phyloP scores from a whole-genome alignment of 2,113 vertebrate genomes.

The Callospermophilus lateralis region DNA sequence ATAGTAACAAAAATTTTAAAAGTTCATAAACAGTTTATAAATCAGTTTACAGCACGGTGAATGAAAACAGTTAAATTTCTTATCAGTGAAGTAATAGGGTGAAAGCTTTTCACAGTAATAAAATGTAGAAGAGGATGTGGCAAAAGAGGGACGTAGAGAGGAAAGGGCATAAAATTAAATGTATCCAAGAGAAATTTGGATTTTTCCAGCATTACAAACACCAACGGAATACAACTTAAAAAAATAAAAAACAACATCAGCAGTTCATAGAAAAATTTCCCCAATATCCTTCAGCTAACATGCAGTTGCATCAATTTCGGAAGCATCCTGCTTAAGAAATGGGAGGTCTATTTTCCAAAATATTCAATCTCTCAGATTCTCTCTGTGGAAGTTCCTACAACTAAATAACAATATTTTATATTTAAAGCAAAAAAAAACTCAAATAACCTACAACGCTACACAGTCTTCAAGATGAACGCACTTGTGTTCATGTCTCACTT shows the following conservation, averaged over 20 bases:
- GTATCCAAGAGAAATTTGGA: slow-evolving; percentile 79
- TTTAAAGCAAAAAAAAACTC: slow-evolving; percentile 53
- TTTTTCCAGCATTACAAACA: slow-evolving; percentile 80
- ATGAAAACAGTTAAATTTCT: slow-evolving; percentile 58
- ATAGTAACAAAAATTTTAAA: slow-evolving; percentile 17
- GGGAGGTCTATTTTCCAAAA: background rate
- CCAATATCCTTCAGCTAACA: slow-evolving; percentile 71
- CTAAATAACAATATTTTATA: slow-evolving; percentile 29
- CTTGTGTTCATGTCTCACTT: slow-evolving; percentile 37
- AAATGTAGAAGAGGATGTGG: slow-evolving; percentile 44
- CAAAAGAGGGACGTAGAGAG: slow-evolving; percentile 35
- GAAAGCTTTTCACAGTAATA: slow-evolving; percentile 82
- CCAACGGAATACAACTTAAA: slow-evolving; percentile 73
- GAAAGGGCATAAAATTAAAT: slow-evolving; percentile 55
- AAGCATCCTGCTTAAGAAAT: slow-evolving; percentile 53
- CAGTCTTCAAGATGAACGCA: slow-evolving; percentile 50
- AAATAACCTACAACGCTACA: slow-evolving; percentile 33
- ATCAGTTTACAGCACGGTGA: slow-evolving; percentile 51
- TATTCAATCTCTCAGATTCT: background rate
- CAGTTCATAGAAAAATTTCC: slow-evolving; percentile 76
- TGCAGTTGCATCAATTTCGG: background rate
- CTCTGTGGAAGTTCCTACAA: slow-evolving; percentile 46
- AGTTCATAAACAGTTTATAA: slow-evolving; percentile 50
- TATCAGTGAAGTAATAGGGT: slow-evolving; percentile 63
- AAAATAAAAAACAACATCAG: slow-evolving; percentile 81